Conservation (phyloP, 2,113 vertebrate genomes). For the Caranx melampygus region DNA sequence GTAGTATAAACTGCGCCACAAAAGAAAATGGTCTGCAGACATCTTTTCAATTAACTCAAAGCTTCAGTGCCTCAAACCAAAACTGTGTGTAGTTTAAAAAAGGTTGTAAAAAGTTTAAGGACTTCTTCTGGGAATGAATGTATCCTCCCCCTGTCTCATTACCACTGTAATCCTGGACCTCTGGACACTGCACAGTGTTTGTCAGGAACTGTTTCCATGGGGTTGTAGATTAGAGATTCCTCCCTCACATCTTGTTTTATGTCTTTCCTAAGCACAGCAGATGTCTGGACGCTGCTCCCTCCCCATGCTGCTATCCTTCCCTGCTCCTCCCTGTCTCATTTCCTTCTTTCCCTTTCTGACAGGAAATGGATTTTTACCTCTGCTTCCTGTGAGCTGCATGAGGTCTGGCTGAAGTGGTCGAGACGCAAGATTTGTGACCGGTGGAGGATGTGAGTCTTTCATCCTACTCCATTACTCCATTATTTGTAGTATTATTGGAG, state of each 20-base stretch:
- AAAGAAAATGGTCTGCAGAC: background rate
- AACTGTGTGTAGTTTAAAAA: background rate
- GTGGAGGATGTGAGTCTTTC: constrained; percentile 10
- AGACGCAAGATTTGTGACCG: constrained; percentile 31
- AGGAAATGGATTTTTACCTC: constrained; percentile 62
- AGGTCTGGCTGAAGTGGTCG: constrained; percentile 13
- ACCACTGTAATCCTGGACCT: no score
- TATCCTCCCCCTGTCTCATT: no score
- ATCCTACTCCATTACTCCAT: background rate
- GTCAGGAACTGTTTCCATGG: background rate
- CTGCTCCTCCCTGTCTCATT: constrained; percentile 25
- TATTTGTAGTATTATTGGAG: background rate
- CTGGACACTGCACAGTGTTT: background rate
- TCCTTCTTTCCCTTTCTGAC: constrained; percentile 25
- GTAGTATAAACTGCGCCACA: background rate
- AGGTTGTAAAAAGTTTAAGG: no score
- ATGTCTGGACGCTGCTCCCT: background rate
- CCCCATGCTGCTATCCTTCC: constrained; percentile 4
- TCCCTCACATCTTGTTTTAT: background rate
- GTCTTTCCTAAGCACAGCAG: background rate
- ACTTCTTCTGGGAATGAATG: no score
- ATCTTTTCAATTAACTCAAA: background rate
- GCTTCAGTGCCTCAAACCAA: background rate
- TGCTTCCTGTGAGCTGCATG: constrained; percentile 40
- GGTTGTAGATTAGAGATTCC: background rate